Evolutionary conservation across 2,797 vertebrate genomes (phyloP).

Genomic region (Acestrorhynchus altus): DNA sequence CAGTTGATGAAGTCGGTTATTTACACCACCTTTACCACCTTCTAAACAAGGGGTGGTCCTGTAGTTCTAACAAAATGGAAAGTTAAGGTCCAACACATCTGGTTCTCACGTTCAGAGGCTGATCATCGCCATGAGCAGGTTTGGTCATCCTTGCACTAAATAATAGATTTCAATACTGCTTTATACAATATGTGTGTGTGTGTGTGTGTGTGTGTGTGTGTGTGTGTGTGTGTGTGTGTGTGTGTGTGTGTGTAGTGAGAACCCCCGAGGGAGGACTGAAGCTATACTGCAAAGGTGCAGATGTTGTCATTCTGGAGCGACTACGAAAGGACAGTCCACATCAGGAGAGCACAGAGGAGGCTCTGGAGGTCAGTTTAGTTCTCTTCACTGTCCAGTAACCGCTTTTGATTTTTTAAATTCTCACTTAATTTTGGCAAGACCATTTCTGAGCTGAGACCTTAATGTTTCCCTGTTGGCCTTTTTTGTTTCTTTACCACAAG

Average conservation of each 20-base stretch:
- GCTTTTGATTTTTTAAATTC: neutral
- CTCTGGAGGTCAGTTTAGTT: conserved; percentile 81
- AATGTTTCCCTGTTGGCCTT: neutral
- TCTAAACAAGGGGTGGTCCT: no score
- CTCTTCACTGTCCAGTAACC: neutral
- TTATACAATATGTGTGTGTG: no score
- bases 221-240: conserved; percentile 18
- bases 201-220: no score
- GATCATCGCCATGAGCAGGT: no score
- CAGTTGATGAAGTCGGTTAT: no score
- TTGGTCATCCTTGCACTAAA: no score
- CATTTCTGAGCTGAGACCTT: neutral
- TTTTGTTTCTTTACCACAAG: conserved; percentile 4
- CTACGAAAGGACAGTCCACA: conserved; percentile 67
- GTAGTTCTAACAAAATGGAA: no score
- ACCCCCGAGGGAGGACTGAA: conserved; percentile 86
- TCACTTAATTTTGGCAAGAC: neutral
- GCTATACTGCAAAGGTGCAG: conserved; percentile 94
- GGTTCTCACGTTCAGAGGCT: no score
- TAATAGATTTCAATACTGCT: no score
- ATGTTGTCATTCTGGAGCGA: conserved; percentile 87
- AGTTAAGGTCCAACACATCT: no score
- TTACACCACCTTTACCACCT: no score
- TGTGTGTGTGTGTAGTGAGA: conserved; percentile 77
- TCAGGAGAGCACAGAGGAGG: conserved; percentile 75